phyloP scores from a whole-genome alignment of 2,888 invertebrate genomes.

The Thalpophila matura region DNA sequence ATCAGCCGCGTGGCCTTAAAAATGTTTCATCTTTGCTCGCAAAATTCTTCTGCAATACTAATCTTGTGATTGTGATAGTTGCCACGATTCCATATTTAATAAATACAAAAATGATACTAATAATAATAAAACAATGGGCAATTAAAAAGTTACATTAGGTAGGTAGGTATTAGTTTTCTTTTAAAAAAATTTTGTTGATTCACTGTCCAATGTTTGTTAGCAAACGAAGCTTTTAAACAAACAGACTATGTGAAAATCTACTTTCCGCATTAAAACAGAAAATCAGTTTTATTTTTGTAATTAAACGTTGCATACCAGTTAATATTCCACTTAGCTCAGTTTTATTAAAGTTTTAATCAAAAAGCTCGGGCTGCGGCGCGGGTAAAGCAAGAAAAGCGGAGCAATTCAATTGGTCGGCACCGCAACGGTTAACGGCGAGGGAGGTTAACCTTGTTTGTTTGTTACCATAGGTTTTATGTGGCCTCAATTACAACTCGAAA shows the following conservation, averaged over 20 bases:
- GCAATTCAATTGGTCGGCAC: slow-evolving; percentile 68
- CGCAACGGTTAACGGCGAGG: slow-evolving; percentile 53
- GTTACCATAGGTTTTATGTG: slow-evolving; percentile 53
- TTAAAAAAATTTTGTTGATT: slow-evolving; percentile 1
- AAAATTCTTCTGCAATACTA: slow-evolving; percentile 30
- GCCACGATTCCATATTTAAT: slow-evolving; percentile 9
- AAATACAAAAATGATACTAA: background rate
- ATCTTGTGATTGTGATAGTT: background rate
- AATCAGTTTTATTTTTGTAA: slow-evolving; percentile 56
- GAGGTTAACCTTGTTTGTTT: slow-evolving; percentile 56
- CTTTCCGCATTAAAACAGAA: slow-evolving; percentile 36
- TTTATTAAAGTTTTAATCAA: slow-evolving; percentile 72
- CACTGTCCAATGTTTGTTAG: slow-evolving; percentile 6
- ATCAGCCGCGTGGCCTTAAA: slow-evolving; percentile 54
- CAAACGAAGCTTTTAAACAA: slow-evolving; percentile 26
- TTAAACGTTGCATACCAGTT: slow-evolving; percentile 60
- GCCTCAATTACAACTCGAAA: slow-evolving; percentile 58
- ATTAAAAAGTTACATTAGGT: background rate
- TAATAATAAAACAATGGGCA: background rate
- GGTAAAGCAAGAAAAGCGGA: slow-evolving; percentile 64
- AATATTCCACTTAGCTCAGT: slow-evolving; percentile 64
- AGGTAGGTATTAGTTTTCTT: background rate
- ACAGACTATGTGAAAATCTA: slow-evolving; percentile 30
- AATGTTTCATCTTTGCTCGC: slow-evolving; percentile 36
- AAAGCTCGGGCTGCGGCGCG: slow-evolving; percentile 59